These are phyloP conservation scores for Zosterops borbonicus DNA, from an alignment of 2,113 vertebrate species.

Conservation along the genomic window DNA sequence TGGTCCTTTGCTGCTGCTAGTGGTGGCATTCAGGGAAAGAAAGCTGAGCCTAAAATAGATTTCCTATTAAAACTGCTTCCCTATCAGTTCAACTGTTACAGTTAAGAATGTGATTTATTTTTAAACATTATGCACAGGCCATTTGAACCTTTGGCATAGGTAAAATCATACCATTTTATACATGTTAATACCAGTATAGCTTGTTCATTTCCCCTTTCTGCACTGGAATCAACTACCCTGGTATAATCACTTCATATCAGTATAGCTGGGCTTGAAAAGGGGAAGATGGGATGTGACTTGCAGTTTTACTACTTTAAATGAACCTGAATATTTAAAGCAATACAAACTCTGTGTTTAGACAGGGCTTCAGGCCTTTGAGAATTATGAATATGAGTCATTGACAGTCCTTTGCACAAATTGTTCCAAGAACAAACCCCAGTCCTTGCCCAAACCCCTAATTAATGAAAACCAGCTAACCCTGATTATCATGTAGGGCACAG, in stretches of 20 bases:
- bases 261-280: not conserved
- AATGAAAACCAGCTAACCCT: conserved; percentile 30
- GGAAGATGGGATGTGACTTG: not conserved
- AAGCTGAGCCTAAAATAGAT: not conserved
- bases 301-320: conserved; percentile 3
- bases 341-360: not conserved
- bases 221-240: not conserved
- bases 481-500: conserved; percentile 21
- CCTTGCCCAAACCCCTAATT: conserved; percentile 24
- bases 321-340: conserved; percentile 4
- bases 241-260: not conserved
- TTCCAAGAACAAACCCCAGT: conserved; percentile 13
- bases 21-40: not conserved
- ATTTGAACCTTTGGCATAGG: not conserved
- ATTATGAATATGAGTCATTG: conserved; percentile 1
- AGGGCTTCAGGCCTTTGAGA: not conserved
- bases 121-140: not conserved
- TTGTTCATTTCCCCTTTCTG: not conserved
- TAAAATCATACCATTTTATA: not conserved
- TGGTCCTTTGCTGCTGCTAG: not conserved
- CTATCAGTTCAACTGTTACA: not conserved
- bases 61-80: conserved; percentile 2
- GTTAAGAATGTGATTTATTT: conserved; percentile 2
- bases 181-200: not conserved
- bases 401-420: not conserved